These are phyloP conservation scores for Ciconia maguari DNA, from an alignment of 2,113 vertebrate genomes.

Conservation along the genomic window DNA sequence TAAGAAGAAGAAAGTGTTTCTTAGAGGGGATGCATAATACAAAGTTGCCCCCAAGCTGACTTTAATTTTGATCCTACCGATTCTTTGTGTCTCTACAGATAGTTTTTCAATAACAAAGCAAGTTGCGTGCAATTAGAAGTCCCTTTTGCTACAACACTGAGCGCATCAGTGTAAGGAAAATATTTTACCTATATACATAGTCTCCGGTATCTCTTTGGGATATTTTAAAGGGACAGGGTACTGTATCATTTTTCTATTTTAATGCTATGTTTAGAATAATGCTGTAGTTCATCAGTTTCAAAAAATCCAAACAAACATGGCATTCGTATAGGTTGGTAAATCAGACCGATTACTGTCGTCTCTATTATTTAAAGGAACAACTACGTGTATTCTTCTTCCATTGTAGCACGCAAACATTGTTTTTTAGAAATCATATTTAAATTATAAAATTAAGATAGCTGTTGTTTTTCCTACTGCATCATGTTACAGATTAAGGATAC, in stretches of 20 bases:
- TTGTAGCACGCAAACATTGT: accelerated
- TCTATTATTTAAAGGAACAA: neutral
- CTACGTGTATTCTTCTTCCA: neutral
- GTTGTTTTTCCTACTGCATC: neutral
- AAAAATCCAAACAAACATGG: accelerated
- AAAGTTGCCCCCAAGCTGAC: neutral
- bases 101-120: neutral
- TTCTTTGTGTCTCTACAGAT: neutral
- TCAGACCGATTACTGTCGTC: neutral
- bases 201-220: neutral
- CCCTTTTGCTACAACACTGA: neutral
- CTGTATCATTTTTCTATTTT: accelerated
- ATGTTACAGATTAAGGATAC: neutral
- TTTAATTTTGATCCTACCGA: neutral
- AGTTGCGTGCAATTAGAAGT: neutral
- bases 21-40: neutral
- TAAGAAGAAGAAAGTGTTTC: neutral
- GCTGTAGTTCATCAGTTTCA: neutral
- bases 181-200: neutral
- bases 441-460: neutral
- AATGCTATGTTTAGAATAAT: accelerated
- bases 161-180: neutral
- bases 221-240: neutral
- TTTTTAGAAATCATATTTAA: neutral
- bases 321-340: accelerated